Evolutionary conservation across 2,797 vertebrate species (phyloP), one percentile per base, ranked within the genome.

Genomic region (Cetoscarus ocellatus): DNA sequence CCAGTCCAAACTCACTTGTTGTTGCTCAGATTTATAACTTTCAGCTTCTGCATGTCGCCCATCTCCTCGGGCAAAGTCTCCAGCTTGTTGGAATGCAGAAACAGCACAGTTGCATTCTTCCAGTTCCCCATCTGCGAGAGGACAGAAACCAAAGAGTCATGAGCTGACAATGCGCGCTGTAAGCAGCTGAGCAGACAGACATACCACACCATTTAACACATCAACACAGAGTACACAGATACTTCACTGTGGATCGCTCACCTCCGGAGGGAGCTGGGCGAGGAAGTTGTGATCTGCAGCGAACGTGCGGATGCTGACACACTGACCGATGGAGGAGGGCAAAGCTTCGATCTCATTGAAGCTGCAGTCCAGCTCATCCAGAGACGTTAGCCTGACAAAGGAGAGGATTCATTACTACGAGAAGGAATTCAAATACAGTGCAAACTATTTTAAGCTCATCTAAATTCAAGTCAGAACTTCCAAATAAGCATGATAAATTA

Each of bases 211-310:
- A 39, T 51, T n/a, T 42, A 54, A 38, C 55, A 53, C 39, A 50
- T 14, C 15, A 6, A 7, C 17, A 43, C 39, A 17, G 9, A 53
- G 14, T 8, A 44, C 7, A 12, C 5, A 5, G 7, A 34, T 3
- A 62, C 11, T 18, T 3, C 3, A 8, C 42, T 3, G 27, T 0
- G 51, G 12, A 57, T 2, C 27, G 39, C 86, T 86, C 87, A 98
- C 98, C 95, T 99, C 97, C 38, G 96, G 89, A 65, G 98, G 97
- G 81, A 99, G 94, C 53, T 96, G 95, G 43, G 94, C 91, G 65
- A 99, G 95, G 80, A 97, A 97, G 92, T 99, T 99, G 93, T 99
- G 98, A 93, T 99, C 98, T 36, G 98, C 97, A 52, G 98, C 97
- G 79, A 99, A 98, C 7, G 98, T 99, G 73, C 97, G 96, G 72